Conservation (phyloP, 2,888 invertebrate genomes). For the Caenorhabditis sinica region DNA sequence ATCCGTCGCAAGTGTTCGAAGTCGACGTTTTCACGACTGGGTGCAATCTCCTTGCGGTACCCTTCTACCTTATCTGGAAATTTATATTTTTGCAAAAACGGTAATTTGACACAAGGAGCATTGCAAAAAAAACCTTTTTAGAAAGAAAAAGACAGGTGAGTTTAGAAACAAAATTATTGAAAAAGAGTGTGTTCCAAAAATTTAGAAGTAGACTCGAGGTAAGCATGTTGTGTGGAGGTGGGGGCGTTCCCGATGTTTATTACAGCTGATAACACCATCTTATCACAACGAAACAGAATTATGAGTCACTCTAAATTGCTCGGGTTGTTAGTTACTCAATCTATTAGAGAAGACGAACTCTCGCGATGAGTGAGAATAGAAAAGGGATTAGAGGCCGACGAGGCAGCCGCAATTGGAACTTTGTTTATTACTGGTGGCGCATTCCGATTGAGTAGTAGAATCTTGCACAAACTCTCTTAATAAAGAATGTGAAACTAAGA, state of each 20-base stretch:
- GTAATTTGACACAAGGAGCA: too few relatives aligned
- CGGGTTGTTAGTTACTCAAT: constrained; percentile 36
- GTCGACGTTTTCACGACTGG: constrained; percentile 72
- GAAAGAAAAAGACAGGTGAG: not conserved
- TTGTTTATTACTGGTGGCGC: constrained; percentile 39
- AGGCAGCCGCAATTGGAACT: constrained; percentile 11
- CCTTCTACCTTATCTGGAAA: constrained; percentile 72
- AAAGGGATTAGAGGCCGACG: constrained; percentile 31
- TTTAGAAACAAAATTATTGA: constrained; percentile 1
- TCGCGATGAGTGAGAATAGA: constrained; percentile 18
- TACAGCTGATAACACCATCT: constrained; percentile 57
- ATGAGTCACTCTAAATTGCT: constrained; percentile 49
- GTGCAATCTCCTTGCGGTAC: constrained; percentile 72
- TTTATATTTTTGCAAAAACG: too few relatives aligned
- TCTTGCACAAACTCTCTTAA: not conserved
- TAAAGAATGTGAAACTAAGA: constrained; percentile 2
- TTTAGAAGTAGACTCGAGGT: not conserved
- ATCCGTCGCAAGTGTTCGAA: constrained; percentile 68
- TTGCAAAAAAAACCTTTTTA: not conserved
- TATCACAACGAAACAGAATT: constrained; percentile 43
- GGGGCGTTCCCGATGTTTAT: constrained; percentile 57
- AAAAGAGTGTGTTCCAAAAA: not conserved
- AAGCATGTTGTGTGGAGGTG: constrained; percentile 19
- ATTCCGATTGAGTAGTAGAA: not conserved
- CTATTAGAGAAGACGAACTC: constrained; percentile 33